Conservation (phyloP, 2,113 vertebrate genomes). For the Phylloscopus whistleri region DNA sequence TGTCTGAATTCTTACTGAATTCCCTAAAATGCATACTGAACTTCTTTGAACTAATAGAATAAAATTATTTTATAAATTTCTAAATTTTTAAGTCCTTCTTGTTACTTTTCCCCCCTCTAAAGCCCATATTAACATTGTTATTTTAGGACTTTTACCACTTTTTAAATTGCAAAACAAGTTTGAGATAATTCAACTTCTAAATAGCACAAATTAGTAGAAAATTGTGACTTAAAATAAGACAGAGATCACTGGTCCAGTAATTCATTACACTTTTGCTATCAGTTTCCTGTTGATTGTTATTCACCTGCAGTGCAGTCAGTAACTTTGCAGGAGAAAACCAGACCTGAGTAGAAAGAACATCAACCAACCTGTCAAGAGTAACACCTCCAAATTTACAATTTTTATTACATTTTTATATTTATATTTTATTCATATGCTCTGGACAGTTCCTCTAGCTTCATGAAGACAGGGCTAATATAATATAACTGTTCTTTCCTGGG, state of each 20-base stretch:
- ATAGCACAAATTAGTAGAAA: not conserved
- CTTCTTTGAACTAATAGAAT: not conserved
- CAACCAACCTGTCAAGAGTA: not conserved
- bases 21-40: not conserved
- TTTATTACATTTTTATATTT: not conserved
- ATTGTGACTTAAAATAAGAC: not conserved
- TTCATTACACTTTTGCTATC: not conserved
- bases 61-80: not conserved
- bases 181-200: not conserved
- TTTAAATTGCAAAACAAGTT: not conserved
- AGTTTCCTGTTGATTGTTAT: not conserved
- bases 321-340: not conserved
- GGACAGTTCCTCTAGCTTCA: not conserved
- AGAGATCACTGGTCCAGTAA: not conserved
- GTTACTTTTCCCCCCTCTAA: fast-evolving
- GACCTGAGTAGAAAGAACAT: not conserved
- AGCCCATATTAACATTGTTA: not conserved
- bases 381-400: not conserved
- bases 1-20: not conserved
- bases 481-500: not conserved
- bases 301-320: not conserved
- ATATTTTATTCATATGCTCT: not conserved
- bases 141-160: not conserved
- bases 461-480: not conserved
- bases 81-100: not conserved